Conservation (phyloP, 2,797 vertebrate genomes). For the Neopelma chrysocephalum region DNA sequence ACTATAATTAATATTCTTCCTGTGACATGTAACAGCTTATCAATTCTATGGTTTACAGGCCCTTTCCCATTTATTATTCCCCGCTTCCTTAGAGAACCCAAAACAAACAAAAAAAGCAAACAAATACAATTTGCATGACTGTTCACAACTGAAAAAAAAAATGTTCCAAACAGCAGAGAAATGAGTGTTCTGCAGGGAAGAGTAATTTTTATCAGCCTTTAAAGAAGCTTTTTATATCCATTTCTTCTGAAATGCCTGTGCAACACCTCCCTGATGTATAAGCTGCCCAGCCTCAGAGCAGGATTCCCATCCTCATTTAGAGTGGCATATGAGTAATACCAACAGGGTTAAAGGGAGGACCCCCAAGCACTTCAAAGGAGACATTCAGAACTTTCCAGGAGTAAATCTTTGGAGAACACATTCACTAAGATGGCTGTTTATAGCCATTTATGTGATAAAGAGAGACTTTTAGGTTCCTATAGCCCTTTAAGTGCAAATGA, state of each 20-base stretch:
- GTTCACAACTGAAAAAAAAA: not conserved
- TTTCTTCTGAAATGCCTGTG: not conserved
- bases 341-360: not conserved
- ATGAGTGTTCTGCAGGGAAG: not conserved
- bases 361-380: not conserved
- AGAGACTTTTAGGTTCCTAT: not conserved
- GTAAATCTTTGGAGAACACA: not conserved
- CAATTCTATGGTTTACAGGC: not conserved
- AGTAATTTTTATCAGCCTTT: not conserved
- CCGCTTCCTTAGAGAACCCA: not conserved
- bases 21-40: not conserved
- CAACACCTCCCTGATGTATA: not conserved
- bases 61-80: not conserved
- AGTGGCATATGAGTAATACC: not conserved
- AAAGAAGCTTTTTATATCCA: not conserved
- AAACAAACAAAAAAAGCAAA: conserved; percentile 14
- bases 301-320: not conserved
- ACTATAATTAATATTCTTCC: not conserved
- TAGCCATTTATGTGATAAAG: not conserved
- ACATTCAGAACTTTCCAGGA: not conserved
- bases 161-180: not conserved
- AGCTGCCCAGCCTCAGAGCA: not conserved
- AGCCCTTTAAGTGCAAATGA: conserved; percentile 11
- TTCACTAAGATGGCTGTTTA: not conserved
- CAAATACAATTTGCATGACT: not conserved